These are phyloP conservation scores for Chelonoidis abingdonii DNA, from an alignment of 2,113 vertebrate species.

Conservation along the genomic window DNA sequence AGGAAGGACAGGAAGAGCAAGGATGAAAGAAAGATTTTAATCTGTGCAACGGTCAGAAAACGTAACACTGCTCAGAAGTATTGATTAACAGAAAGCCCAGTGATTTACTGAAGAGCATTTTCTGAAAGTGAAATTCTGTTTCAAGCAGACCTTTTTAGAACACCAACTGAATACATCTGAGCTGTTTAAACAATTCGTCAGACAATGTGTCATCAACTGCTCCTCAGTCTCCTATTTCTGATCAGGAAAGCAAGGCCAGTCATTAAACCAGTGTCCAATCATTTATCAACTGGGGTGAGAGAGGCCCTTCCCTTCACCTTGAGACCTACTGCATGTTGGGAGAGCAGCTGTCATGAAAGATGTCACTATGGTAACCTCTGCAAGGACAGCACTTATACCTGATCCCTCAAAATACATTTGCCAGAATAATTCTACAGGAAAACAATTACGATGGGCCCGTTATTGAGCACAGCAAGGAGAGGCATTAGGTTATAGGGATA, in stretches of 20 bases:
- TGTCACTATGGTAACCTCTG: background rate
- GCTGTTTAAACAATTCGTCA: background rate
- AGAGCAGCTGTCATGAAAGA: background rate
- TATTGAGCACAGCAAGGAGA: background rate
- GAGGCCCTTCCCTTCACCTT: background rate
- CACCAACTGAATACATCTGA: background rate
- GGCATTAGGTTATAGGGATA: background rate
- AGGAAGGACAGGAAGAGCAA: background rate
- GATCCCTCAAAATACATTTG: background rate
- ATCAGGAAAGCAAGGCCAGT: background rate
- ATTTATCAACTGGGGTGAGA: background rate
- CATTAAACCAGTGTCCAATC: background rate
- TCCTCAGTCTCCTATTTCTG: background rate
- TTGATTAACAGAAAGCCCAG: background rate
- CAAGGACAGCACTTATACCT: background rate
- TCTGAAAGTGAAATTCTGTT: background rate
- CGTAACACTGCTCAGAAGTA: background rate
- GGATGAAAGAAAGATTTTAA: background rate
- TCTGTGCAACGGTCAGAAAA: background rate
- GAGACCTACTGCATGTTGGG: background rate
- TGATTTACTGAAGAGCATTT: background rate
- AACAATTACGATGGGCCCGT: background rate
- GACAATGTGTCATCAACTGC: fast-evolving
- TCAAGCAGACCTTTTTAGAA: background rate
- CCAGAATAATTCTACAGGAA: background rate